These are phyloP conservation scores for Marmota flaviventris DNA, from an alignment of 2,113 vertebrate genomes.

Conservation along the genomic window DNA sequence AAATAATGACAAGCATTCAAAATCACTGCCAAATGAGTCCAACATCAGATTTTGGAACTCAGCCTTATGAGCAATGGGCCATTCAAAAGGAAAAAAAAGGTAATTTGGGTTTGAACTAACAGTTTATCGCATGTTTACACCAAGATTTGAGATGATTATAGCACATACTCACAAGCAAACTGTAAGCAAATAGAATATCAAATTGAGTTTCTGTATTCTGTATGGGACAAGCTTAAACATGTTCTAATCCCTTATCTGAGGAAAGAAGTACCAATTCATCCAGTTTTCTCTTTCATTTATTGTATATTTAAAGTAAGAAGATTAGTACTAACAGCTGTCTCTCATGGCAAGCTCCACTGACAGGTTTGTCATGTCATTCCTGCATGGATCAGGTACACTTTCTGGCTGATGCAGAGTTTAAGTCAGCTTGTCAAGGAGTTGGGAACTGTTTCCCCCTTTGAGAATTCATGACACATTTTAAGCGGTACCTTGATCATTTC, in stretches of 20 bases:
- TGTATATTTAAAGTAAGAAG: slow-evolving; percentile 44
- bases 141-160: slow-evolving; percentile 2
- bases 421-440: not conserved
- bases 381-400: not conserved
- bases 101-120: slow-evolving; percentile 81
- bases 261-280: not conserved
- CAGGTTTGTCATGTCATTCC: not conserved
- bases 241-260: slow-evolving; percentile 21
- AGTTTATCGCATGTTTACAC: slow-evolving; percentile 15
- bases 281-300: slow-evolving; percentile 35
- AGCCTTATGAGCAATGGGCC: slow-evolving; percentile 96
- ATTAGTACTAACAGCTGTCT: slow-evolving; percentile 52
- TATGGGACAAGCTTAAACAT: not conserved
- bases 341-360: slow-evolving; percentile 17
- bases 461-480: not conserved
- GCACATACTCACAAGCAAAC: not conserved
- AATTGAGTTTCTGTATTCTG: slow-evolving; percentile 48
- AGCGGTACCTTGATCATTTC: not conserved
- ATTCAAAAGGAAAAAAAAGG: slow-evolving; percentile 93
- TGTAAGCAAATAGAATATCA: slow-evolving; percentile 12
- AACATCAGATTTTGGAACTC: slow-evolving; percentile 93
- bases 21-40: slow-evolving; percentile 89
- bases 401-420: not conserved
- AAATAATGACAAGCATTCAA: slow-evolving; percentile 95
- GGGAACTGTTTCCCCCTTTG: not conserved